Conservation (phyloP, 1,140 invertebrate species). For the Dolichoris vasculosae region DNA sequence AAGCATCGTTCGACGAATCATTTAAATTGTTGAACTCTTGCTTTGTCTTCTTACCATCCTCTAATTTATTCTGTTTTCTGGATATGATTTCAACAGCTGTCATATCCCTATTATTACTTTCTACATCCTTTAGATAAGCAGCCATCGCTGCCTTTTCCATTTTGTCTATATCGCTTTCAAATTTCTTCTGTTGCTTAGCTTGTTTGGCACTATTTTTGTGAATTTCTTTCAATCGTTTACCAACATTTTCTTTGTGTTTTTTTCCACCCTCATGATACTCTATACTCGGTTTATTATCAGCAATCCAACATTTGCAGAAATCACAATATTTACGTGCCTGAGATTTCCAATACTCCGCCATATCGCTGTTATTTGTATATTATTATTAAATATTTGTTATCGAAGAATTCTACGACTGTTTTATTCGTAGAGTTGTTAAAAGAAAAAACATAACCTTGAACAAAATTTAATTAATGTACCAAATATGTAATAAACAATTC, state of each 20-base stretch:
- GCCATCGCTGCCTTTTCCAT: conserved; percentile 92
- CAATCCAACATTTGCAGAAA: conserved; percentile 98
- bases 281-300: conserved; percentile 97
- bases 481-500: not conserved
- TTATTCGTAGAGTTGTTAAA: not conserved
- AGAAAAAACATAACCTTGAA: not conserved
- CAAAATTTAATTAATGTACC: not conserved
- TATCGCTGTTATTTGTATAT: conserved; percentile 65
- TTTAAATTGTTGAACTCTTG: conserved; percentile 57
- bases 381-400: not conserved
- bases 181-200: conserved; percentile 83
- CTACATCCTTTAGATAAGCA: conserved; percentile 87
- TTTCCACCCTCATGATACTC: conserved; percentile 97
- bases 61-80: conserved; percentile 59
- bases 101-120: conserved; percentile 82
- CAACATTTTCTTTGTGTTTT: conserved; percentile 94
- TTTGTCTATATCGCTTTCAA: conserved; percentile 87
- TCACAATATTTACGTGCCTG: conserved; percentile 96
- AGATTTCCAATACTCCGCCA: conserved; percentile 98
- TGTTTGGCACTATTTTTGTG: conserved; percentile 87
- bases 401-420: not conserved
- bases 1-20: conserved; percentile 52
- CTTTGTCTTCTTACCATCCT: conserved; percentile 42
- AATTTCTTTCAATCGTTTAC: conserved; percentile 89
- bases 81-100: conserved; percentile 76